A percentile compares a stretch with the other conserved stretches of the same genome.
phyloP scores from a whole-genome alignment of 1,140 invertebrate genomes.

The Ostrea edulis region DNA sequence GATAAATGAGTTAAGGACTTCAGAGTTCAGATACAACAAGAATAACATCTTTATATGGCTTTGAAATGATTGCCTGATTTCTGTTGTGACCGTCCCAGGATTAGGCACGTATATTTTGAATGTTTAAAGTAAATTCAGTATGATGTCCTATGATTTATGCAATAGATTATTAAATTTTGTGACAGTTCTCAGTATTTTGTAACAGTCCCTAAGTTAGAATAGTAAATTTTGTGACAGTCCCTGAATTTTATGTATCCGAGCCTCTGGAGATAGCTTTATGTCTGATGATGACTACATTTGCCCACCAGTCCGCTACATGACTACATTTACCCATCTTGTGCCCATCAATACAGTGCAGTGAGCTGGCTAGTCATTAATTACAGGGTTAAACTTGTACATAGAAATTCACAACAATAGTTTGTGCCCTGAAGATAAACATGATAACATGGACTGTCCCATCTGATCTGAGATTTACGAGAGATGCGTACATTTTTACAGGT shows the following conservation, averaged over 20 bases:
- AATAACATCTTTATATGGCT: background rate
- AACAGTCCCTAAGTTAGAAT: background rate
- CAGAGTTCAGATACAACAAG: background rate
- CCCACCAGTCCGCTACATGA: background rate
- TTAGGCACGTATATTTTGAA: too few species aligned
- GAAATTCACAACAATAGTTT: slow-evolving; percentile 15
- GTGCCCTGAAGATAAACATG: slow-evolving; percentile 30
- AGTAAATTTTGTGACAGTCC: slow-evolving; percentile 21
- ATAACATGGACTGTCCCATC: background rate
- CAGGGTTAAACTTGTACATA: slow-evolving; percentile 9
- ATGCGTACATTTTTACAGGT: background rate
- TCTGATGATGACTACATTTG: too few species aligned
- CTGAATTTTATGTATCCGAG: background rate
- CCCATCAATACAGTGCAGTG: background rate
- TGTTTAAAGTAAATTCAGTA: too few species aligned
- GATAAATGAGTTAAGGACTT: background rate
- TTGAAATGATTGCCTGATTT: too few species aligned
- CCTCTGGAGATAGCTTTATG: too few species aligned
- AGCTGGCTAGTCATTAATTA: background rate
- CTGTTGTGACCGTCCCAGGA: too few species aligned
- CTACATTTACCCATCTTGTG: background rate
- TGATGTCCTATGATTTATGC: too few species aligned
- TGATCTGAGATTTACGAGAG: background rate
- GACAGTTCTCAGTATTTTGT: background rate
- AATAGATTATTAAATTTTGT: background rate